Evolutionary conservation across 2,888 invertebrate species (phyloP), one percentile per base, ranked within the genome.

Genomic region (Melanargia galathea): DNA sequence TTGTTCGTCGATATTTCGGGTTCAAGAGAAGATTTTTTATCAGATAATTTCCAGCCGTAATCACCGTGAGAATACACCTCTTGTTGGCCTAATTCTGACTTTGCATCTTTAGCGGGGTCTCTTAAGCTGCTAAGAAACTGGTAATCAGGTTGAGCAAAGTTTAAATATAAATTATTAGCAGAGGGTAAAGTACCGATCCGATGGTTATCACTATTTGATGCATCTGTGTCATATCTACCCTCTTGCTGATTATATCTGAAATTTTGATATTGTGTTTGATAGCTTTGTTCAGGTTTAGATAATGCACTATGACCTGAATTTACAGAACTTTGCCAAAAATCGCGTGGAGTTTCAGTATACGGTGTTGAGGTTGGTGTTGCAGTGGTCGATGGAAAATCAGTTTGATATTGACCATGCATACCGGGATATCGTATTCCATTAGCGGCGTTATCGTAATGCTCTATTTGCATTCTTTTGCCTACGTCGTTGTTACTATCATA

Each of bases 41-140:
- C 85, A 3, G 79, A 75, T 22, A 92, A 62, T 73, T 89, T 91
- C 92, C 92, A 92, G 1, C 92, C 92, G 70, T 85, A 92, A 69
- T 92, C 91, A 11, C 91, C 91, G 60, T 88, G 85, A 0, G 92
- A 88, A 67, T 91, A 92, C 35, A 76, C 70, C 13, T 81, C 82
- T 59, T 80, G 70, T 63, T 85, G 87, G 38, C 76, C 77, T 6
- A 76, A 78, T 68, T 86, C 86, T 57, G 81, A 83, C 48, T 90
- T 87, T 10, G 78, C 63, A 63, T 87, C 87, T 72, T 82, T 82
- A 0, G 77, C 73, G 22, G 80, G 78, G 62, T 73, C 70, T 75
- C 81, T 88, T 11, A 78, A 64, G 57, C 78, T 84, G 66, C 75
- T 84, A 38, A 78, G 71, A 16, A 71, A 59, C 68, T 83, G 83